Conservation (phyloP, 1,140 invertebrate genomes). For the Nymphalis io region DNA sequence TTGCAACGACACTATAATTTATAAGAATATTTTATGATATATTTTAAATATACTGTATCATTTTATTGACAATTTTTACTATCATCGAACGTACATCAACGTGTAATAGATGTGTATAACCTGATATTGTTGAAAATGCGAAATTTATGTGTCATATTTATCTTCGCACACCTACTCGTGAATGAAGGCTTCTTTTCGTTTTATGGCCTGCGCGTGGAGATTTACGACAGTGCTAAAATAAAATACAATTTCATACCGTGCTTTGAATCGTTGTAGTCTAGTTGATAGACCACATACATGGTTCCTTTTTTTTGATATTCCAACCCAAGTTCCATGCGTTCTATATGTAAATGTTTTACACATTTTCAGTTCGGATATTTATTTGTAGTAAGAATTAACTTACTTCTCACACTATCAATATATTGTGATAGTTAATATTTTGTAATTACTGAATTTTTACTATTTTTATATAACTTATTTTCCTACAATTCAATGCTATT, state of each 20-base stretch:
- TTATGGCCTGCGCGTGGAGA: slow-evolving; percentile 62
- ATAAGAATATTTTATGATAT: background rate
- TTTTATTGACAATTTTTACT: slow-evolving; percentile 12
- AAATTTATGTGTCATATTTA: slow-evolving; percentile 69
- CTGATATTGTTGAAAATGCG: slow-evolving; percentile 65
- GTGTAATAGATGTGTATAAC: slow-evolving; percentile 43
- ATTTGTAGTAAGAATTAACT: background rate
- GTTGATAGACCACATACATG: background rate
- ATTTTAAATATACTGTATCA: slow-evolving; percentile 2
- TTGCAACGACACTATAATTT: background rate
- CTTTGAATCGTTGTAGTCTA: slow-evolving; percentile 23
- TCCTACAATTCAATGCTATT: too few species aligned
- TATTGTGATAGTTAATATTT: too few species aligned
- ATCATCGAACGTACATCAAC: slow-evolving; percentile 32
- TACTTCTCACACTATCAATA: background rate
- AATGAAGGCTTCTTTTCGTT: slow-evolving; percentile 67
- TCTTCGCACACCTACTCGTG: slow-evolving; percentile 52
- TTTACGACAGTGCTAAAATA: slow-evolving; percentile 72
- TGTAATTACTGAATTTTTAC: too few species aligned
- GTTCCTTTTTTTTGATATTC: background rate
- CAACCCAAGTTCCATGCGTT: background rate
- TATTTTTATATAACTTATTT: too few species aligned
- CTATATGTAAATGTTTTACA: background rate
- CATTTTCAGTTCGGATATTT: too few species aligned
- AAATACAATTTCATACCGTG: slow-evolving; percentile 72